Conservation (phyloP, 2,888 invertebrate species). For the Sminthurides aquaticus region DNA sequence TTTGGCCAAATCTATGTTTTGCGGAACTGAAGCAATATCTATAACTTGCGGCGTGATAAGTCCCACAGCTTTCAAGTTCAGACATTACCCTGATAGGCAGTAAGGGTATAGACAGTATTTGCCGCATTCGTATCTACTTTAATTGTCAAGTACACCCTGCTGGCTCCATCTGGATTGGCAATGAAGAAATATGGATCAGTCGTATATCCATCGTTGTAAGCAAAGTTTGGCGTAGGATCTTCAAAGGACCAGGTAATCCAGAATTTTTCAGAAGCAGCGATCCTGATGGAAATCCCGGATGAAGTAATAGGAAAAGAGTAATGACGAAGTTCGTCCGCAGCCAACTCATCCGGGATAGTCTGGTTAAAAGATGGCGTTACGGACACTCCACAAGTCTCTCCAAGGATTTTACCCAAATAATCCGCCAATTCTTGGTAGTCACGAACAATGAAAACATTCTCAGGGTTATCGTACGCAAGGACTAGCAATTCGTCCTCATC, state of each 20-base stretch:
- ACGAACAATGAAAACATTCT: neutral
- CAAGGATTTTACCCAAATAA: neutral
- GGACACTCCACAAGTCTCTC: neutral
- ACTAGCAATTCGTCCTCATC: neutral
- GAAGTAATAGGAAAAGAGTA: neutral
- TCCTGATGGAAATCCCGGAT: neutral
- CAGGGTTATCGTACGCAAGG: neutral
- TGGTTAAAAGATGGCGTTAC: neutral
- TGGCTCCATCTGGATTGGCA: neutral
- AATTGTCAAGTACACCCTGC: neutral
- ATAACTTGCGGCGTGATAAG: too few species aligned
- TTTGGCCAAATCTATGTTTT: too few species aligned
- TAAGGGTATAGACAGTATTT: neutral
- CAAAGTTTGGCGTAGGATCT: neutral
- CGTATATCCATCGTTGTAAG: slow-evolving; percentile 3
- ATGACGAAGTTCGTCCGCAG: neutral
- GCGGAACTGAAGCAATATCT: too few species aligned
- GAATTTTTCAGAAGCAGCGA: too few species aligned
- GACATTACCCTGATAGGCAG: neutral
- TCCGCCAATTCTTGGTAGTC: neutral
- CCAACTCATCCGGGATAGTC: neutral
- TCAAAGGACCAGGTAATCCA: neutral
- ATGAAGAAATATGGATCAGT: neutral
- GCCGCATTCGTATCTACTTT: neutral
- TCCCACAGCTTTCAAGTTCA: too few species aligned